These are phyloP conservation scores for Cyrtonyx montezumae DNA, from an alignment of 2,113 vertebrate species.

Conservation along the genomic window DNA sequence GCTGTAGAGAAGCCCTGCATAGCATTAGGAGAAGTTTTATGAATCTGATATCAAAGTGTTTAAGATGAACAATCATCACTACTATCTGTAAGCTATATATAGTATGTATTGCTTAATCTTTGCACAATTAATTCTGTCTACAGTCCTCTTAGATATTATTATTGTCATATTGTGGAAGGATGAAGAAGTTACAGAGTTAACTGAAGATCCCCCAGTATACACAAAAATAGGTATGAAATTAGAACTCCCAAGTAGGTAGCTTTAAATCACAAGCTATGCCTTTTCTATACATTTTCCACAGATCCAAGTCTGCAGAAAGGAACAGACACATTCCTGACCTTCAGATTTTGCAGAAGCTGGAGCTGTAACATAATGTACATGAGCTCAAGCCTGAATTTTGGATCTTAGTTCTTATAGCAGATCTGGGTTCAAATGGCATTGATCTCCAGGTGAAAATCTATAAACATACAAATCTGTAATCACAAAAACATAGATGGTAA, in stretches of 20 bases:
- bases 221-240: background rate
- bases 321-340: background rate
- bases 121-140: background rate
- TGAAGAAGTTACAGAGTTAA: background rate
- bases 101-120: background rate
- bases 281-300: background rate
- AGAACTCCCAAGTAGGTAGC: background rate
- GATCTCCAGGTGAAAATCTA: slow-evolving; percentile 16
- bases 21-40: background rate
- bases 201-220: background rate
- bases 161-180: background rate
- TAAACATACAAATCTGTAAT: slow-evolving; percentile 21
- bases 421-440: slow-evolving; percentile 27
- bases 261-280: background rate
- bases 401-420: background rate
- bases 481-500: slow-evolving; percentile 35
- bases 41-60: background rate
- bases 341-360: background rate
- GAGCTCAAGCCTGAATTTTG: background rate
- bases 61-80: background rate
- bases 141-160: background rate
- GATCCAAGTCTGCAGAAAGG: background rate
- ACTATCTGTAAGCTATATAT: background rate
- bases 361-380: background rate
- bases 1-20: background rate